Percentiles rank a stretch among this genome's conserved stretches.
Evolutionary conservation across 2,888 invertebrate genomes (phyloP).

Genomic region (Nematopogon swammerdamellus): DNA sequence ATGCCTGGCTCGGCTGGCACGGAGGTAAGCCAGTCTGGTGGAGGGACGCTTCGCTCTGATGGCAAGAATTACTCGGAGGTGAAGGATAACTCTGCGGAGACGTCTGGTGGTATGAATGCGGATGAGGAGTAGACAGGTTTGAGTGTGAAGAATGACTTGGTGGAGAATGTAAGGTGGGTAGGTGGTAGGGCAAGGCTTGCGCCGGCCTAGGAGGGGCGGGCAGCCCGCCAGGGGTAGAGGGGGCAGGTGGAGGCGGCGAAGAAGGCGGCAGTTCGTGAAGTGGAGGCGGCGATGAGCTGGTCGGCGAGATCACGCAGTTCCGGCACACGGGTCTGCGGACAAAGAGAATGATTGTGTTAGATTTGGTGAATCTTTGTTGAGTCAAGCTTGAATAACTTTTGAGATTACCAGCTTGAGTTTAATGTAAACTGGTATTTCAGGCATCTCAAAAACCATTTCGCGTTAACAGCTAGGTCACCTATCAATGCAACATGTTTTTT

Average conservation of each 20-base stretch:
- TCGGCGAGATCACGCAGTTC: slow-evolving; percentile 67
- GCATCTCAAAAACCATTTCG: no score
- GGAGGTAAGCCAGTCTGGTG: no score
- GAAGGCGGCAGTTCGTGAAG: slow-evolving; percentile 33
- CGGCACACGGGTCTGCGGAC: slow-evolving; percentile 77
- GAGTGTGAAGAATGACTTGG: slow-evolving; percentile 38
- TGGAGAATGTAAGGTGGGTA: slow-evolving; percentile 24
- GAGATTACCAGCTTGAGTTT: no score
- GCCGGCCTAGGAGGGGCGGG: slow-evolving; percentile 30
- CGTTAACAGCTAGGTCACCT: no score
- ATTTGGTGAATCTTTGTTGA: no score
- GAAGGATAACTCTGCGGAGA: slow-evolving; percentile 7
- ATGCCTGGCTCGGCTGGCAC: neutral
- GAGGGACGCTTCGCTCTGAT: neutral
- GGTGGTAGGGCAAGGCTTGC: slow-evolving; percentile 32
- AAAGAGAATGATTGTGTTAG: slow-evolving; percentile 19
- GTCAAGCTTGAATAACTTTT: neutral
- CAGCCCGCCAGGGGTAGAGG: slow-evolving; percentile 26
- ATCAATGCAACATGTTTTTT: no score
- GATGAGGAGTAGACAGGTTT: slow-evolving; percentile 40
- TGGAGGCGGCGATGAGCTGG: slow-evolving; percentile 42
- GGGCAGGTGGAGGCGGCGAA: slow-evolving; percentile 39
- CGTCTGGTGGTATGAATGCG: slow-evolving; percentile 10
- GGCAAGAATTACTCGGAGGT: slow-evolving; percentile 3
- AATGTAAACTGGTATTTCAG: no score